These are phyloP conservation scores for Norana najaformis DNA, from an alignment of 2,888 invertebrate genomes.

Conservation along the genomic window DNA sequence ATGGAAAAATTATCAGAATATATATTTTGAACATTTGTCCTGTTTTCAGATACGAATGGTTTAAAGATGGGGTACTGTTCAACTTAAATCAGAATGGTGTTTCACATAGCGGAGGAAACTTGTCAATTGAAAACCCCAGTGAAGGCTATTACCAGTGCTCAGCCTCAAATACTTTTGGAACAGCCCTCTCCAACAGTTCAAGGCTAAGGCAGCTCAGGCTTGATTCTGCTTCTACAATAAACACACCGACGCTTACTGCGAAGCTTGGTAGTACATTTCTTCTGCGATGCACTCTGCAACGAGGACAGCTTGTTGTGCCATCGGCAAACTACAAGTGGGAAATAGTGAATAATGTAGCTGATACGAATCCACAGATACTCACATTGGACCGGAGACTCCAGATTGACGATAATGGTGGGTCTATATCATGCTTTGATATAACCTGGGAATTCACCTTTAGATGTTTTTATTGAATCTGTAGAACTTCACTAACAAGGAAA, in stretches of 20 bases:
- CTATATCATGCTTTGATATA: not conserved
- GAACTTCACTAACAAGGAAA: not conserved
- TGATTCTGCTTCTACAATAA: not conserved
- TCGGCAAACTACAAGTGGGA: not conserved
- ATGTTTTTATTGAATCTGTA: not conserved
- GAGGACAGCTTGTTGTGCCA: not conserved
- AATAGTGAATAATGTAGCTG: not conserved
- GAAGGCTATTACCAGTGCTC: constrained; percentile 30
- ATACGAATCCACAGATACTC: not conserved
- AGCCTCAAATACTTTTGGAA: constrained; percentile 10
- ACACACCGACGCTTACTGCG: not conserved
- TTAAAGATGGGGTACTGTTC: not conserved
- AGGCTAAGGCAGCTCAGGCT: not conserved
- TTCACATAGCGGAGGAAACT: not conserved
- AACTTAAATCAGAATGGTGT: constrained; percentile 2
- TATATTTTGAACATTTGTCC: not conserved
- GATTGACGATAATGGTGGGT: not conserved
- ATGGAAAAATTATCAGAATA: not conserved
- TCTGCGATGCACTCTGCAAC: not conserved
- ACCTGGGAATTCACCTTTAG: not conserved
- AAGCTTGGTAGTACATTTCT: not conserved
- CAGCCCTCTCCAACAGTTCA: constrained; percentile 21
- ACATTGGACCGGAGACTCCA: not conserved
- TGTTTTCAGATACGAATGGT: not conserved
- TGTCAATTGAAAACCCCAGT: not conserved